These are phyloP conservation scores for Sus cebifrons DNA, from an alignment of 2,797 vertebrate species.

Conservation along the genomic window DNA sequence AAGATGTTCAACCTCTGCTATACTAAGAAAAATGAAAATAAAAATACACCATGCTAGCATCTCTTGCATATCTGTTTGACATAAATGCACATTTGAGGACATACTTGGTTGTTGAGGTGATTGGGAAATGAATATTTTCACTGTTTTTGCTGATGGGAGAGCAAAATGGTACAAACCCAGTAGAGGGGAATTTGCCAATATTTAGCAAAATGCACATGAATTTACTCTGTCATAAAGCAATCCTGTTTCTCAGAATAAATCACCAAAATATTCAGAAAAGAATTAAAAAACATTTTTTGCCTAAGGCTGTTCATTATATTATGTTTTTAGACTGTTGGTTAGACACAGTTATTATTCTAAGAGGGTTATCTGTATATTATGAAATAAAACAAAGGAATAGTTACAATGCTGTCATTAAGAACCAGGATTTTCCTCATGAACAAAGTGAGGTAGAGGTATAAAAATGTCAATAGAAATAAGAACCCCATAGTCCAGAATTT, in stretches of 20 bases:
- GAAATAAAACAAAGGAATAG: background rate
- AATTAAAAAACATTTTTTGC: background rate
- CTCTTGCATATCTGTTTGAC: background rate
- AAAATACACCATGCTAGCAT: background rate
- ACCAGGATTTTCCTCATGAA: background rate
- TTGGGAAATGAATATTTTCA: background rate
- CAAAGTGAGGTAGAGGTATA: background rate
- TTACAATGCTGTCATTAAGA: background rate
- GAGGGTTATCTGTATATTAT: background rate
- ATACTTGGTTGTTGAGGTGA: background rate
- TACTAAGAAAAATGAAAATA: slow-evolving; percentile 5
- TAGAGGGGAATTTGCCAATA: background rate
- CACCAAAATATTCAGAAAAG: background rate
- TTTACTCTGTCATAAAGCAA: background rate
- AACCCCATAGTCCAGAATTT: background rate
- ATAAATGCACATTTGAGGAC: background rate
- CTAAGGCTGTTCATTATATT: background rate
- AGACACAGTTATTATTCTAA: background rate
- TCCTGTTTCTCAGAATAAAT: background rate
- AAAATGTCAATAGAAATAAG: background rate
- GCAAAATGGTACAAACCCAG: background rate
- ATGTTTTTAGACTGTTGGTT: background rate
- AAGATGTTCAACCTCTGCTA: background rate
- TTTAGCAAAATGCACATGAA: background rate
- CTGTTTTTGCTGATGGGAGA: background rate